phyloP scores from a whole-genome alignment of 2,113 vertebrate species.

The Mormyrus lacerda region DNA sequence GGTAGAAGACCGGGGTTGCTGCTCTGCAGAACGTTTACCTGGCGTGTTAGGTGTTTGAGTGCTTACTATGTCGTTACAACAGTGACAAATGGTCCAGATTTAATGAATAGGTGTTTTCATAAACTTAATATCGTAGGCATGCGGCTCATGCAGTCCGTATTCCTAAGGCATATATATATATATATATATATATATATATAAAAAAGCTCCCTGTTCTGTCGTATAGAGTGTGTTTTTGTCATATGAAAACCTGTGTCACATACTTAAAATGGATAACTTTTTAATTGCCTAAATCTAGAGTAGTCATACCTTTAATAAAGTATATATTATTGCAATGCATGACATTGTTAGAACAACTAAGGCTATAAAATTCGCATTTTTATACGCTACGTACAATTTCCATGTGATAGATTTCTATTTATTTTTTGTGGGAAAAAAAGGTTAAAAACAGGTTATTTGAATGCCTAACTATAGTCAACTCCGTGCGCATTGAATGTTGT shows the following conservation, averaged over 20 bases:
- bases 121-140: not conserved
- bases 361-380: not conserved
- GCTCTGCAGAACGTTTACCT: not conserved
- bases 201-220: not conserved
- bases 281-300: not conserved
- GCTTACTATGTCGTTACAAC: not conserved
- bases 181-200: too few species aligned
- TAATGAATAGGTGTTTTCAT: not conserved
- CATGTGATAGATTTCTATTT: not conserved
- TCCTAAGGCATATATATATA: not conserved
- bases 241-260: not conserved
- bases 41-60: not conserved
- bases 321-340: not conserved
- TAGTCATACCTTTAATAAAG: not conserved
- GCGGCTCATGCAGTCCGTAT: not conserved
- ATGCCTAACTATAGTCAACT: not conserved
- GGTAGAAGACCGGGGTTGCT: not conserved
- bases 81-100: not conserved
- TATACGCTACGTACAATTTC: not conserved
- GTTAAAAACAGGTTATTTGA: not conserved
- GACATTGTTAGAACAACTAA: not conserved
- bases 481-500: not conserved
- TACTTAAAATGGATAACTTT: not conserved
- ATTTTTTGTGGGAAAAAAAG: not conserved
- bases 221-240: not conserved